Evolutionary conservation across 2,888 invertebrate genomes (phyloP).

Genomic region (Schrankia costaestrigalis): DNA sequence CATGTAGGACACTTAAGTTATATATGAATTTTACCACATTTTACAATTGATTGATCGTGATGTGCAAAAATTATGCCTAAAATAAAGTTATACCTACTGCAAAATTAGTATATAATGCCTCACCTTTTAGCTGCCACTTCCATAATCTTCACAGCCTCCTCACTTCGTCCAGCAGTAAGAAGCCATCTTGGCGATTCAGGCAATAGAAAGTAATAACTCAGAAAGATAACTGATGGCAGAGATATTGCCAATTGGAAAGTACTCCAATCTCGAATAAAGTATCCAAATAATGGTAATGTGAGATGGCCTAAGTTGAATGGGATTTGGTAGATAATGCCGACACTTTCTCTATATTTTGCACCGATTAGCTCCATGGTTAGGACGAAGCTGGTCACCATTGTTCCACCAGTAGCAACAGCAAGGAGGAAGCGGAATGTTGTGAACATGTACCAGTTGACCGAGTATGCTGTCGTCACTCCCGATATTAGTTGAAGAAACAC

Average conservation of each 20-base stretch:
- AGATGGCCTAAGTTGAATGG: constrained; percentile 87
- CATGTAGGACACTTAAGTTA: too few relatives aligned
- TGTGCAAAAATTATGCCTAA: too few relatives aligned
- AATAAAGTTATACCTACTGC: not conserved
- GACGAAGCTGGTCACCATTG: constrained; percentile 90
- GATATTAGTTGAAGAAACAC: constrained; percentile 86
- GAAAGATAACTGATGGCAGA: constrained; percentile 81
- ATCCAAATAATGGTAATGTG: constrained; percentile 82
- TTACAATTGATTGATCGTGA: too few relatives aligned
- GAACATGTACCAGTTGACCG: constrained; percentile 84
- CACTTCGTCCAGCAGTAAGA: constrained; percentile 83
- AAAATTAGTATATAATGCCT: constrained; percentile 4
- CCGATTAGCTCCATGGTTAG: constrained; percentile 85
- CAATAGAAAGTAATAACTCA: constrained; percentile 86
- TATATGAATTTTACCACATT: too few relatives aligned
- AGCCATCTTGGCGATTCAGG: constrained; percentile 93
- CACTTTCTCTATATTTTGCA: constrained; percentile 82
- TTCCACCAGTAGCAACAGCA: constrained; percentile 89
- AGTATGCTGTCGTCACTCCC: constrained; percentile 86
- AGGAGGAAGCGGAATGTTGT: constrained; percentile 85
- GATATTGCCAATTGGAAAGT: constrained; percentile 85
- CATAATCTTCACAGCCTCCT: constrained; percentile 83
- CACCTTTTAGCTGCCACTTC: constrained; percentile 82
- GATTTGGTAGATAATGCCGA: constrained; percentile 85
- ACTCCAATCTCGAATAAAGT: constrained; percentile 84